Evolutionary conservation across 2,113 vertebrate genomes (phyloP), one percentile per base, ranked within the genome.

Genomic region (Eulemur rufifrons): DNA sequence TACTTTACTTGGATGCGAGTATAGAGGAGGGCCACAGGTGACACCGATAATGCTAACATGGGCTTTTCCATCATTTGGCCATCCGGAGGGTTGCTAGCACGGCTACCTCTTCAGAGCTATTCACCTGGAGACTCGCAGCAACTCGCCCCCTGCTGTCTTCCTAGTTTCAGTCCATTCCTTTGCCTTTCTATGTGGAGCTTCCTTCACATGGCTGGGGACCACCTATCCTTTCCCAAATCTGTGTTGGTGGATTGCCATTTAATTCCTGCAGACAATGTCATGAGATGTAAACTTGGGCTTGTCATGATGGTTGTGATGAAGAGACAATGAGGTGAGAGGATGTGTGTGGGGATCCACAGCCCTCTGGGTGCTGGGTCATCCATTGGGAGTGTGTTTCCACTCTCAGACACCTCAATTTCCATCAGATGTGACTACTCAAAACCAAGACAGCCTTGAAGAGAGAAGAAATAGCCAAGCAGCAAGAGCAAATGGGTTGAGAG

Each of bases 141-240:
- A 15, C 59, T 77, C 32, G 6, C 50, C 20, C 59, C 32, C 47
- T 47, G 2, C 27, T 50, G 81, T 83, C 77, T 82, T 92, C 56
- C 59, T 87, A 34, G 81, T 93, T 73, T 61, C 69, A 74, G 56
- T 90, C 59, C 91, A 29, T 54, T 81, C 68, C 68, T 93, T 92
- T 93, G 47, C 29, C 95, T 97, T 61, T 94, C 37, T 47, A 39
- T 5, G 23, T 84, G 39, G 80, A 13, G 2, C 45, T 17, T 77
- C 39, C 59, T 64, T 92, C 69, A 37, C 11, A 64, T 64, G 63
- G 32, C 59, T 82, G 47, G 42, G 34, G 76, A 8, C 8, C 56
- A 37, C 52, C 9, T 66, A 66, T 77, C 32, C 71, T 68, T 59
- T 59, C 50, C 42, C 29, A 63, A 89, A 64, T 86, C 42, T 91